phyloP scores from a whole-genome alignment of 2,797 vertebrate genomes.

The Halcyon badia region DNA sequence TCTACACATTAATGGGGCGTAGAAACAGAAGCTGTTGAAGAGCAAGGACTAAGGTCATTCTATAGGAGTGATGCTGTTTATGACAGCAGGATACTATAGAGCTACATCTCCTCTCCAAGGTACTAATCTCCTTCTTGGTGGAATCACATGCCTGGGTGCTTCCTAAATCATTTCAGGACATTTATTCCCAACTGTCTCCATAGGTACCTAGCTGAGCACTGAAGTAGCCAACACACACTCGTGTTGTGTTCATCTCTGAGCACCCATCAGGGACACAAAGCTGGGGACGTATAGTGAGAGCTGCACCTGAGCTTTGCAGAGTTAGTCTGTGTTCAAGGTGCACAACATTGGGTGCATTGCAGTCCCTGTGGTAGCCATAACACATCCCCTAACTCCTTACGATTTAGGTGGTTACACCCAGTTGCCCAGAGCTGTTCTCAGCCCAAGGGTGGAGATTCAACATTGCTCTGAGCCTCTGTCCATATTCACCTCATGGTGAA shows the following conservation, averaged over 20 bases:
- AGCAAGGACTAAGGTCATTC: background rate
- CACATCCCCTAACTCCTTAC: background rate
- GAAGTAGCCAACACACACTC: background rate
- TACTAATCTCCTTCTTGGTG: background rate
- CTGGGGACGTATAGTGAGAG: background rate
- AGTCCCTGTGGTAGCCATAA: background rate
- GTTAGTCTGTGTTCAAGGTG: background rate
- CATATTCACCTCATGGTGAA: background rate
- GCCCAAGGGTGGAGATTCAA: background rate
- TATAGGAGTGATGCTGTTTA: background rate
- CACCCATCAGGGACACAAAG: background rate
- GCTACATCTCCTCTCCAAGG: background rate
- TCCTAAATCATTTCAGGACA: background rate
- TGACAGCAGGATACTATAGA: background rate
- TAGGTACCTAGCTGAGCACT: background rate
- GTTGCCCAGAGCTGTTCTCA: background rate
- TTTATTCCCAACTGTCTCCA: background rate
- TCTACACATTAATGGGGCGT: background rate
- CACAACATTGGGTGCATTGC: rapidly evolving
- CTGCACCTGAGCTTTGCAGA: background rate
- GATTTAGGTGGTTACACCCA: background rate
- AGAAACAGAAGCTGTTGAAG: background rate
- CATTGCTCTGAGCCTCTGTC: background rate
- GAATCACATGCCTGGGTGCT: background rate
- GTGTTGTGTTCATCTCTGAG: background rate